Base-by-base conservation (phyloP, 1,140 invertebrate species). In the Danaus plexippus region DNA sequence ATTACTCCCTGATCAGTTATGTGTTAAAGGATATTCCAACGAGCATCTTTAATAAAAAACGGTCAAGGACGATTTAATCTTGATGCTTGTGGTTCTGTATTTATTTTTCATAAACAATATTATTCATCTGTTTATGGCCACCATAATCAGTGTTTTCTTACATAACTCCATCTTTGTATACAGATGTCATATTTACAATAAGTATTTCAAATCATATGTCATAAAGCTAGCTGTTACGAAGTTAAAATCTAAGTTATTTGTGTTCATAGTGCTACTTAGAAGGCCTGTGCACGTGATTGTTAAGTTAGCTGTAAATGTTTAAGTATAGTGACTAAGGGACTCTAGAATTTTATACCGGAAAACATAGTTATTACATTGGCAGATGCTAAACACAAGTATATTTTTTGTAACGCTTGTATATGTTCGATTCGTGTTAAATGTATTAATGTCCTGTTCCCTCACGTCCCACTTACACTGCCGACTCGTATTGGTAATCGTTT, bases 401-500 rank as follows among this genome's bases (percentile, higher is more conserved):
- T 43, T 52, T 43, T 40, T 52, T 52, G 15, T 43, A 43, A 43
- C 50, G 18, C 47, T 18, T 45, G 32, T 15, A 15, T 15, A 15
- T 15, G 15, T 53, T 66, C 44, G 56, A 56, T 62, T 54, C 54
- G 54, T 59, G 61, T 64, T 66, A 53, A 57, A 67, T 56, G 51
- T 61, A 63, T 64, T 67, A 70, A 67, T 67, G 62, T 52, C 40
- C 51, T 50, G 51, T 42, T 57, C 49, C 65, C 65, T 63, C 63
- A 67, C 57, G 63, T 47, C 15, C 61, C 61, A 58, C 63, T 64
- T 63, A 43, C 41, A 41, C 4, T 32, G 7, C 22, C 22, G 22
- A 32, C 2, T 32, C 22, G 7, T 32, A 32, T 32, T 32, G 22
- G 22, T 32, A 32, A 32, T 32, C 22, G 22, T 32, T 32, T 45